phyloP scores from a whole-genome alignment of 2,797 vertebrate genomes.

The Bryconaethiops microstoma region DNA sequence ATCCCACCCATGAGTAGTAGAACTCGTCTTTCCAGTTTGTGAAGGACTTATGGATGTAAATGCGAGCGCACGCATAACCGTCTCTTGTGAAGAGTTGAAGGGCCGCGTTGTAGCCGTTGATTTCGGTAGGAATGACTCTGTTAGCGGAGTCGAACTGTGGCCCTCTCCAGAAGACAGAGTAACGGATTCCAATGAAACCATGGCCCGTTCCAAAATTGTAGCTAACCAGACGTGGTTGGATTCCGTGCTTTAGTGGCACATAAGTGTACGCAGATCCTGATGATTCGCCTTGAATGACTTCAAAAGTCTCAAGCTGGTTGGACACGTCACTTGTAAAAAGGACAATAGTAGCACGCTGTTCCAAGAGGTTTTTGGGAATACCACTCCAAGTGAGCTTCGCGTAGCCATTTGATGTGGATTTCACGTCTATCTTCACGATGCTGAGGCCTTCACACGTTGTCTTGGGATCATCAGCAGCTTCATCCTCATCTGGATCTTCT shows the following conservation, averaged over 20 bases:
- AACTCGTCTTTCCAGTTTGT: conserved; percentile 4
- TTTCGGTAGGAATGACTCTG: conserved; percentile 28
- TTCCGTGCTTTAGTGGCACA: conserved; percentile 9
- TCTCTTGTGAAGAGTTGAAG: conserved; percentile 29
- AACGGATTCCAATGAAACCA: conserved; percentile 1
- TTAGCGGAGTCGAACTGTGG: conserved; percentile 42
- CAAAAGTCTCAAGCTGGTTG: neutral
- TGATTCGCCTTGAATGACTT: neutral
- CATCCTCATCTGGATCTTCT: neutral
- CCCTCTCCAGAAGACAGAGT: conserved; percentile 30
- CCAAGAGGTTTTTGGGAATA: conserved; percentile 21
- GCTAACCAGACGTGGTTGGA: conserved; percentile 17
- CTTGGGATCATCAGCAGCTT: neutral
- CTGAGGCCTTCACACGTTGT: conserved; percentile 19
- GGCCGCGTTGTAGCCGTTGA: conserved; percentile 27
- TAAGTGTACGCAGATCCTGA: conserved; percentile 22
- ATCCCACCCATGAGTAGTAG: conserved; percentile 36
- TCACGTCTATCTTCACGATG: conserved; percentile 23
- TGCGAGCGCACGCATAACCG: conserved; percentile 36
- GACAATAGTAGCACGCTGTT: neutral
- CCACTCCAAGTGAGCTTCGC: conserved; percentile 29
- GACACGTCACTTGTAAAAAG: conserved; percentile 11
- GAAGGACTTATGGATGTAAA: conserved; percentile 26
- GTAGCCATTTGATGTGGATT: conserved; percentile 24
- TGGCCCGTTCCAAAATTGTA: neutral